Base-by-base conservation (phyloP, 2,797 vertebrate genomes). In the Eulemur mongoz region DNA sequence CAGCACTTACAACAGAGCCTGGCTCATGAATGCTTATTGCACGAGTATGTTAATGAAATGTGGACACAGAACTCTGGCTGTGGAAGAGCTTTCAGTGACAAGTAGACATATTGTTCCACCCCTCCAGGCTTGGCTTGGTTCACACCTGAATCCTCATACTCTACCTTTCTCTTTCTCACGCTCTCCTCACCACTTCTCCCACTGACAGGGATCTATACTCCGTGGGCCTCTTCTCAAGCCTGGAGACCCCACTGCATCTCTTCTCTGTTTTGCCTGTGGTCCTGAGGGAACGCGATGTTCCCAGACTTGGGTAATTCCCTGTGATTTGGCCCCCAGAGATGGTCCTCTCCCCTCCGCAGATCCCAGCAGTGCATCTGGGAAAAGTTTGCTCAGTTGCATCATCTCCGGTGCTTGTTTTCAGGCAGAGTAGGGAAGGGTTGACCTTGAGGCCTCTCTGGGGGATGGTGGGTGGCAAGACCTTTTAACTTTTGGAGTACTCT, bases 381-480 rank as follows among this genome's bases (percentile, higher is more conserved):
- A 84, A 70, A 85, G 78, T 88, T 89, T 97, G 52, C 52, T 0
- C 43, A 25, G 54, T 98, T 98, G 96, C 97, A 0, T 97, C 97
- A 98, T 0, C 45, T 69, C 3, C 15, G 88, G 63, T 57, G 22
- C 73, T 73, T 92, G 97, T 94, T 98, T 94, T 92, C 94, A 97
- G 81, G 96, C 75, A 95, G 96, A 97, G 88, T 65, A n/a, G 30
- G 63, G 57, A 92, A 89, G 52, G n/a, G 57, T 0, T 91, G 97
- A 86, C 94, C 98, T 98, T 95, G 91, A 93, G 67, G 76, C 48
- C 91, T 95, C 43, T 22, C 15, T 0, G n/a, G 35, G 4, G 40
- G 17, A 27, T 35, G 59, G 67, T 13, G 20, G 63, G 63, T 43
- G 38, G 76, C n/a, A 80, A 92, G 40, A 17, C 32, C 86, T 95